Evolutionary conservation across 1,140 invertebrate genomes (phyloP), one percentile per base, ranked within the genome.

Genomic region (Drosophila punjabiensis): DNA sequence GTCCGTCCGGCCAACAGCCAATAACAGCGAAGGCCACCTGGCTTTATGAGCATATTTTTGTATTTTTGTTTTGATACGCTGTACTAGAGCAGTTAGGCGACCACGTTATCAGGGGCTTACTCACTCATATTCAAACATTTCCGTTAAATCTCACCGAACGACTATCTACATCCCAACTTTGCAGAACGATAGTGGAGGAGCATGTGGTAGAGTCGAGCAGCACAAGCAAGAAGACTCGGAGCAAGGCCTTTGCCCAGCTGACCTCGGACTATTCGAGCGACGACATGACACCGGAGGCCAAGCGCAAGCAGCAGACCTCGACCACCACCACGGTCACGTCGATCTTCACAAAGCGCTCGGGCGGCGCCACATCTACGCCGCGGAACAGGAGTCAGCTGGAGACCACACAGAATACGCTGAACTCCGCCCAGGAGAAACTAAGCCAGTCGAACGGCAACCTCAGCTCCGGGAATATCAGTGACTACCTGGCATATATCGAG

Each of bases 401-500:
- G 75, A 74, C 75, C 0, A 79, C 67, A 33, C 92, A 93, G 39
- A 93, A 93, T 70, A 76, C 66, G 6, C 32, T 92, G 7, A 92
- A 93, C 45, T 41, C 79, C 33, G 79, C 75, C 41, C 86, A 91
- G 39, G 92, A 93, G 52, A 67, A 81, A 30, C 53, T 82, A 3
- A 80, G 18, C 43, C 65, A 93, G 37, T 93, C 92, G 4, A 92
- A 92, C 64, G 93, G 85, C 37, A 64, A 83, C 52, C 20, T 71
- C 3, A 80, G 71, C 39, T 71, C 60, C n/a, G 62, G 48, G 20
- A 71, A 89, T 68, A 45, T 74, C 41, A 85, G 82, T 30, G 92
- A 95, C 32, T 94, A 95, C 73, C 90, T 94, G 70, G 94, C 94
- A 13, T 95, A 94, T 76, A 87, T 94, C 37, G 93, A 96, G 14